These are phyloP conservation scores for Dasypus novemcinctus DNA, from an alignment of 2,113 vertebrate genomes.

Conservation along the genomic window DNA sequence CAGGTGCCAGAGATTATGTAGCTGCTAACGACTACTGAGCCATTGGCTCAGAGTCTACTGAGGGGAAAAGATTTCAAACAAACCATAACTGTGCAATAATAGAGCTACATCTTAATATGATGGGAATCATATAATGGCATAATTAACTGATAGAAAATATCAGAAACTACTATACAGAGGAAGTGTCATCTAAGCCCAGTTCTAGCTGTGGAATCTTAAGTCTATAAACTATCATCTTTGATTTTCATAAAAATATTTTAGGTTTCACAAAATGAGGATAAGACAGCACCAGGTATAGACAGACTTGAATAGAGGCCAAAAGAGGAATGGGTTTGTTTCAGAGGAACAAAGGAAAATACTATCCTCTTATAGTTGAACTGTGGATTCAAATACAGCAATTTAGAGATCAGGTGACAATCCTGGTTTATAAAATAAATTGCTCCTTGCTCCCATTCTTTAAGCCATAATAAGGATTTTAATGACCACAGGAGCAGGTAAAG, in stretches of 20 bases:
- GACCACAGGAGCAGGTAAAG: too few species aligned
- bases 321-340: background rate
- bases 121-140: background rate
- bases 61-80: background rate
- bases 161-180: background rate
- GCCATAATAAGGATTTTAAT: background rate
- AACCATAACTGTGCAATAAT: background rate
- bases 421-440: background rate
- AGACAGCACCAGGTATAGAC: background rate
- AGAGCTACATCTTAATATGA: background rate
- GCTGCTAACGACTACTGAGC: background rate
- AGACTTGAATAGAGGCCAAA: background rate
- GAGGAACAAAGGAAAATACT: background rate
- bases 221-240: background rate
- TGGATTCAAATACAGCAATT: background rate
- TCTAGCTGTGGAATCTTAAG: background rate
- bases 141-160: conserved; percentile 15
- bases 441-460: background rate
- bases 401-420: background rate
- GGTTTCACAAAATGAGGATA: background rate
- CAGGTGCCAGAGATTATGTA: background rate
- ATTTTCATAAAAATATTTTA: conserved; percentile 32
- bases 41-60: background rate
- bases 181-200: background rate
- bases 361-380: background rate